Conservation (phyloP, 2,797 vertebrate species). For the Acanthornis magna region DNA sequence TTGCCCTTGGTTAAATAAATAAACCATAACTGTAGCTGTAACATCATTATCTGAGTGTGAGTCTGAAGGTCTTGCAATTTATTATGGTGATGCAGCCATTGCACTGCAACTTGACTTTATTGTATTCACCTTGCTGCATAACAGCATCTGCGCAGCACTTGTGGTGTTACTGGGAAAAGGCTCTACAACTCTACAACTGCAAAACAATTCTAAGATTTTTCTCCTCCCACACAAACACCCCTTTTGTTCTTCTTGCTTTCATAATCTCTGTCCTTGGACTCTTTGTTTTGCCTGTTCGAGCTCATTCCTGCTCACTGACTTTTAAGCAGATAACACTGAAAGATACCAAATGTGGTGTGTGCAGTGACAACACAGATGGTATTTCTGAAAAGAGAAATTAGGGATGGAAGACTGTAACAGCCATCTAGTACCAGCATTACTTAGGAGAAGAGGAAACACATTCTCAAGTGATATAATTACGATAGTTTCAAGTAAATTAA, state of each 20-base stretch:
- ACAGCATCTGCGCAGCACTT: neutral
- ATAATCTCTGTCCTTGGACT: neutral
- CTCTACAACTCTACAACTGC: neutral
- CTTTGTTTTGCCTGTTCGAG: neutral
- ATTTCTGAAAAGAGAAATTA: conserved; percentile 8
- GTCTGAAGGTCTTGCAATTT: conserved; percentile 43
- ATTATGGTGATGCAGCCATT: conserved; percentile 35
- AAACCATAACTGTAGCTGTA: conserved; percentile 30
- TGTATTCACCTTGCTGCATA: conserved; percentile 43
- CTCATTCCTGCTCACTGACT: neutral
- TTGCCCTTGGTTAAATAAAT: conserved; percentile 66
- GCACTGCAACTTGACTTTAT: conserved; percentile 18
- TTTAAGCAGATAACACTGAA: neutral
- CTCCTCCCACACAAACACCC: neutral
- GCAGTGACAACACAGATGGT: neutral
- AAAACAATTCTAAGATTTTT: neutral
- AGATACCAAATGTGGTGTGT: neutral
- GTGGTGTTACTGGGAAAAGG: neutral
- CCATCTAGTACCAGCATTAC: neutral
- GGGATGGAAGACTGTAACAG: neutral
- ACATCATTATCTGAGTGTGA: conserved; percentile 40
- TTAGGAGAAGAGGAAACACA: neutral
- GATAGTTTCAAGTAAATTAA: neutral
- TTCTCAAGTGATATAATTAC: neutral
- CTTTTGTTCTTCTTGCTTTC: neutral